Evolutionary conservation across 2,113 vertebrate species (phyloP), one percentile per base, ranked within the genome.

Genomic region (Turdus rufiventris): DNA sequence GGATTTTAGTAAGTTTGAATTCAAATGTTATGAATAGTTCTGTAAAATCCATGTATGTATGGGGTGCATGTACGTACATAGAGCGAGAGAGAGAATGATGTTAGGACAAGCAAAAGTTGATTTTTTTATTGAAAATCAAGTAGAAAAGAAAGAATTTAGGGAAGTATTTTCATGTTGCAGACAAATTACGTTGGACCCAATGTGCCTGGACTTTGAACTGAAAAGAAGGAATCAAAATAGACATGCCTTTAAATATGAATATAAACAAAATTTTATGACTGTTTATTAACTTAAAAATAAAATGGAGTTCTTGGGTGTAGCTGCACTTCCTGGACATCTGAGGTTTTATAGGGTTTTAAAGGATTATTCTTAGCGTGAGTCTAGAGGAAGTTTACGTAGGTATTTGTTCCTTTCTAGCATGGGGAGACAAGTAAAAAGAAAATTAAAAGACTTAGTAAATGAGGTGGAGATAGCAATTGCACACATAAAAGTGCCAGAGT

Each of bases 381-480:
- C 54, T 85, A 77, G 56, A 76, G 72, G 45, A 86, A 28, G 33
- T 96, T 93, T 95, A 72, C 88, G 62, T 90, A 80, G 12, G 21
- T 71, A 26, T 94, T 94, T 86, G 11, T 94, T 94, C 51, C 72
- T 56, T 88, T 58, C 63, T 95, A 91, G 67, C 88, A 34, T 3
- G 10, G 38, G 63, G 56, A 83, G 31, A 71, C 54, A 78, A 91
- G 91, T 57, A 78, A 88, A 67, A 65, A 85, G 72, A 84, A 95
- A 80, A 95, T 94, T 73, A 88, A 76, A 88, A 88, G 47, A 40
- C 56, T 74, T 91, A 24, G 36, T 67, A 88, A 80, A 88, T 63
- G 82, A 83, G 47, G 56, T 71, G 48, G 47, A 93, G 94, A 93
- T 95, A 77, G 65, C 56, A 88, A 6, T 51, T 80, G 75, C 3